Conservation (phyloP, 37 sponge, comb jelly and placozoan genomes). For the Chondrilla cf. caribensis region DNA sequence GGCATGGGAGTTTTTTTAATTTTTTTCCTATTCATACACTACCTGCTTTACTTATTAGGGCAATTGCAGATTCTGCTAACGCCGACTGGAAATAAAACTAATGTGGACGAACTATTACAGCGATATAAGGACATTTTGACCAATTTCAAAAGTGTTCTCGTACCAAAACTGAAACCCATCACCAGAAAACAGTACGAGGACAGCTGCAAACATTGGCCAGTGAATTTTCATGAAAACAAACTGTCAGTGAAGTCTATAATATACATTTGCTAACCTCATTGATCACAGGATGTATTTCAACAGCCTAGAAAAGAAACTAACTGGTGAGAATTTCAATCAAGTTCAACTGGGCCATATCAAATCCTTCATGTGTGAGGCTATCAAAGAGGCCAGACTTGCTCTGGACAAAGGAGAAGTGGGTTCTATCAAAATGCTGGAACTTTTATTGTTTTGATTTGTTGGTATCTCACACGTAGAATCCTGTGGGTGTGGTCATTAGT, state of each 20-base stretch:
- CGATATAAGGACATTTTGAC: too few species aligned
- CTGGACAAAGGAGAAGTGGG: background rate
- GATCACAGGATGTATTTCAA: background rate
- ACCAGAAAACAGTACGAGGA: conserved; percentile 75
- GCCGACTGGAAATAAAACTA: background rate
- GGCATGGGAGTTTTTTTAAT: conserved; percentile 23
- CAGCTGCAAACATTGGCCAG: conserved; percentile 64
- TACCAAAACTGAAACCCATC: conserved; percentile 57
- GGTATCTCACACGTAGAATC: too few species aligned
- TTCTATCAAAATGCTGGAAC: too few species aligned
- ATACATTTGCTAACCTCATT: background rate
- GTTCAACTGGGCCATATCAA: conserved; percentile 40
- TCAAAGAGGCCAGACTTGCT: background rate
- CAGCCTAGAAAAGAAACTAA: conserved; percentile 61
- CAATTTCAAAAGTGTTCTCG: background rate
- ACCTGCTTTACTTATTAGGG: too few species aligned
- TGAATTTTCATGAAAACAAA: conserved; percentile 80
- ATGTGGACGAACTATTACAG: background rate
- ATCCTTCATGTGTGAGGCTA: conserved; percentile 64
- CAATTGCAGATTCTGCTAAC: conserved; percentile 14
- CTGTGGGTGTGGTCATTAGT: conserved; percentile 75
- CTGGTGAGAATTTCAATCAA: conserved; percentile 43
- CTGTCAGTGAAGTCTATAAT: conserved; percentile 23
- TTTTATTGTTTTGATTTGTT: too few species aligned
- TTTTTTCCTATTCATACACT: background rate